These are phyloP conservation scores for Agriotes lineatus DNA, from an alignment of 2,888 invertebrate species.

Conservation along the genomic window DNA sequence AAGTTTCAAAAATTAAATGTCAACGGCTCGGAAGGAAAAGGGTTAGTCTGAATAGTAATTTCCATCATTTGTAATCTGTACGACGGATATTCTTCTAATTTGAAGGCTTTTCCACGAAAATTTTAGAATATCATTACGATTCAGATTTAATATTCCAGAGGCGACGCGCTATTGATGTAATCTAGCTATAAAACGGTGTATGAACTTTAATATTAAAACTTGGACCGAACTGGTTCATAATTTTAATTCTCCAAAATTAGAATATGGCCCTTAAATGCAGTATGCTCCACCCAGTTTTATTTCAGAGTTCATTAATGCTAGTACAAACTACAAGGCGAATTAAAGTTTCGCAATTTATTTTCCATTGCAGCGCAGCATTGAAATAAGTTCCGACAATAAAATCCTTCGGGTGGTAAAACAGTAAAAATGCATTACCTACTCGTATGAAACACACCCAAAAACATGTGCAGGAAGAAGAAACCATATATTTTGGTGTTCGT, in stretches of 20 bases:
- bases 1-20: constrained; percentile 18
- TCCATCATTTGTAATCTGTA: constrained; percentile 8
- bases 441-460: too few relatives aligned
- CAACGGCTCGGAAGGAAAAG: neutral
- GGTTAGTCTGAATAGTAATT: constrained; percentile 13
- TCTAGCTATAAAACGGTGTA: constrained; percentile 29
- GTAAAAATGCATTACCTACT: too few relatives aligned
- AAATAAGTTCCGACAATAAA: too few relatives aligned
- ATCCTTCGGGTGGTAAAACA: too few relatives aligned
- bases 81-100: constrained; percentile 5
- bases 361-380: too few relatives aligned
- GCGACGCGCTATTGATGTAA: constrained; percentile 24
- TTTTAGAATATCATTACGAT: constrained; percentile 21
- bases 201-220: constrained; percentile 33
- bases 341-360: too few relatives aligned
- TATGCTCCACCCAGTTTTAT: neutral
- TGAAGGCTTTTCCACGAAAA: constrained; percentile 16
- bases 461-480: too few relatives aligned
- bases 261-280: constrained; percentile 7
- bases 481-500: too few relatives aligned
- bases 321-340: neutral
- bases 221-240: constrained; percentile 15
- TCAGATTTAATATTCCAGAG: constrained; percentile 25
- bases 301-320: neutral
- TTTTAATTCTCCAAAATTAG: constrained; percentile 24